A percentile compares a stretch with the other conserved stretches of the same genome.
Evolutionary conservation across 1,140 invertebrate genomes (phyloP).

Genomic region (Spodoptera frugiperda): DNA sequence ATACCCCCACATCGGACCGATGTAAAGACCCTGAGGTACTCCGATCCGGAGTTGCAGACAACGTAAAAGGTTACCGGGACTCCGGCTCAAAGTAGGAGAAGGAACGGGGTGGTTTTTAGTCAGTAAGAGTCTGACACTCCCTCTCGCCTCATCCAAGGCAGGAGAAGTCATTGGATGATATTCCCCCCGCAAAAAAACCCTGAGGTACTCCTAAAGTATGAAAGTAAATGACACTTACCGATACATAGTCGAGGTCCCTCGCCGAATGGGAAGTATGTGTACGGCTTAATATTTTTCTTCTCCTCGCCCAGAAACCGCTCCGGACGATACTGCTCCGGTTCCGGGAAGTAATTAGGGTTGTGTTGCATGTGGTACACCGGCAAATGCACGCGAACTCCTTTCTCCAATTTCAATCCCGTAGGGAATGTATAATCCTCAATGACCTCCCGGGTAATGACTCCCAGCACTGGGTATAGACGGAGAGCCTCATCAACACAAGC

Average conservation of each 20-base stretch:
- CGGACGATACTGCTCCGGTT: constrained; percentile 89
- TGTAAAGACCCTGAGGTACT: too few species aligned
- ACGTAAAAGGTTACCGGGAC: too few species aligned
- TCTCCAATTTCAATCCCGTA: constrained; percentile 59
- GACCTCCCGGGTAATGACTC: constrained; percentile 55
- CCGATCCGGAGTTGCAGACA: too few species aligned
- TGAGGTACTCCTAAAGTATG: too few species aligned
- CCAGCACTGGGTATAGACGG: constrained; percentile 66
- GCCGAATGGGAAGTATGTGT: constrained; percentile 59
- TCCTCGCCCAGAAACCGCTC: constrained; percentile 87
- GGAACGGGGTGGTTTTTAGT: too few species aligned
- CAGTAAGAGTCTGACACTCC: too few species aligned
- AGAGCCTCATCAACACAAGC: constrained; percentile 58
- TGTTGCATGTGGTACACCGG: constrained; percentile 69
- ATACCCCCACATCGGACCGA: too few species aligned
- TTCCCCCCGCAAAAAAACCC: too few species aligned
- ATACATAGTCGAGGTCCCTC: constrained; percentile 55
- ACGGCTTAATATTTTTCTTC: constrained; percentile 48
- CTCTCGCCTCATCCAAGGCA: too few species aligned
- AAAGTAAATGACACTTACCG: neutral
- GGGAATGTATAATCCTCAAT: constrained; percentile 70
- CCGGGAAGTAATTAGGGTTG: constrained; percentile 86
- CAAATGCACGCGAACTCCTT: constrained; percentile 61
- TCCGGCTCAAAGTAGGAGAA: too few species aligned
- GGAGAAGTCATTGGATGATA: too few species aligned